A percentile compares a stretch with the other conserved stretches of the same genome.
These are phyloP conservation scores for Penaeus vannamei DNA, from an alignment of 1,140 invertebrate species.

Conservation along the genomic window DNA sequence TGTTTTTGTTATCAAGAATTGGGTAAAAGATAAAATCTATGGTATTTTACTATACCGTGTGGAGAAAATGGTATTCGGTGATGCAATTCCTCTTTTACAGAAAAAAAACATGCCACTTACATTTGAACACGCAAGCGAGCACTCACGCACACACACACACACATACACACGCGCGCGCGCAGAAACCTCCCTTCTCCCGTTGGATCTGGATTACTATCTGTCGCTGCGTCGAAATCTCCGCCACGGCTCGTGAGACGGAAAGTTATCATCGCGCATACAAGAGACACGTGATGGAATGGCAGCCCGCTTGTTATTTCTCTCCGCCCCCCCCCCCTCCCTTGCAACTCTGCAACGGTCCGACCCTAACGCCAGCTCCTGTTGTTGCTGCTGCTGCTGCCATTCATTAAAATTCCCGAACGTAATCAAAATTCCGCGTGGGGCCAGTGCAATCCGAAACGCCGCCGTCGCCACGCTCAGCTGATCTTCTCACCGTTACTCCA, in stretches of 20 bases:
- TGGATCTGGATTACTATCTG: constrained; percentile 25
- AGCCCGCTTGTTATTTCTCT: no score
- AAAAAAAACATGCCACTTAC: no score
- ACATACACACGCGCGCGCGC: constrained; percentile 6
- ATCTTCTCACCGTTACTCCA: no score
- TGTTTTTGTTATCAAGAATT: no score
- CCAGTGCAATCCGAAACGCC: constrained; percentile 24
- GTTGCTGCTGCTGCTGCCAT: not conserved
- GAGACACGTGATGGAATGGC: not conserved
- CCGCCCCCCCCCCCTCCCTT: not conserved
- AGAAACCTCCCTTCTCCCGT: not conserved
- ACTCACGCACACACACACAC: constrained; percentile 1
- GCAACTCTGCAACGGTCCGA: not conserved
- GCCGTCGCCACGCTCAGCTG: not conserved
- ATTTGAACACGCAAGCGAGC: no score
- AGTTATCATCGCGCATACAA: not conserved
- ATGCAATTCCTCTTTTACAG: no score
- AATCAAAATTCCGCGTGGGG: constrained; percentile 57
- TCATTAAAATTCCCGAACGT: constrained; percentile 29
- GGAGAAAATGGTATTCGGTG: no score
- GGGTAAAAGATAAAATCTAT: no score
- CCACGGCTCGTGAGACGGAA: no score
- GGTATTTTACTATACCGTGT: no score
- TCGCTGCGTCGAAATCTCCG: constrained; percentile 18
- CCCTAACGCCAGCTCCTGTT: not conserved